Base-by-base conservation (phyloP, 2,113 vertebrate genomes). In the Corapipo altera region DNA sequence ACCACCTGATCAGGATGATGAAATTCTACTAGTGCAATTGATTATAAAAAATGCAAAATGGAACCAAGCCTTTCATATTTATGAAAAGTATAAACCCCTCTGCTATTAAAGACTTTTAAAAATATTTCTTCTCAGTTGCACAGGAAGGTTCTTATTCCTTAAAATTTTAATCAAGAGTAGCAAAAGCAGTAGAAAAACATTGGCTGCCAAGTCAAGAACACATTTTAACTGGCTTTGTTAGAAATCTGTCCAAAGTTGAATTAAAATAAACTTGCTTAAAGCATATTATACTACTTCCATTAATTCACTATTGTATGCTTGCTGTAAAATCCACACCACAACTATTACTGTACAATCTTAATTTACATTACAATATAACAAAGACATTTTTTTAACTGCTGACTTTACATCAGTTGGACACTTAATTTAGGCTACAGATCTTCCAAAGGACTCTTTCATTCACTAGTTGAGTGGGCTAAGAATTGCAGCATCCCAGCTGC, bases 1-100 rank as follows among this genome's bases (percentile, higher is more conserved):
- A 91, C 65, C 95, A 95, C 91, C 95, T 96, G 95, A 96, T 91
- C 66, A 72, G 83, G 93, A 92, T 94, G 88, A 88, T 78, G 88
- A 88, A 86, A 95, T 91, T 72, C 83, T 95, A 49, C 83, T 41
- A 89, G 37, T 61, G 65, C 44, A 94, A 92, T 17, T 81, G 61
- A 84, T 65, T 64, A 69, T n/a, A 44, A 77, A 48, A 87, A 81
- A 73, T 75, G 23, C 44, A 94, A 94, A 88, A 73, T 24, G 92
- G 48, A 89, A 89, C 14, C n/a, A 75, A 93, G 41, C 11, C n/a
- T 59, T 70, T 78, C 23, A 35, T 37, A n/a, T 64, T 90, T 75
- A 65, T 37, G 19, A 78, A 49, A 85, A 69, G 26, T 30, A 74
- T 27, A 88, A 94, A 67, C 3, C 7, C 4, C 23, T 65, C 62